Conservation (phyloP, 2,113 vertebrate species). For the Hippocampus abdominalis region DNA sequence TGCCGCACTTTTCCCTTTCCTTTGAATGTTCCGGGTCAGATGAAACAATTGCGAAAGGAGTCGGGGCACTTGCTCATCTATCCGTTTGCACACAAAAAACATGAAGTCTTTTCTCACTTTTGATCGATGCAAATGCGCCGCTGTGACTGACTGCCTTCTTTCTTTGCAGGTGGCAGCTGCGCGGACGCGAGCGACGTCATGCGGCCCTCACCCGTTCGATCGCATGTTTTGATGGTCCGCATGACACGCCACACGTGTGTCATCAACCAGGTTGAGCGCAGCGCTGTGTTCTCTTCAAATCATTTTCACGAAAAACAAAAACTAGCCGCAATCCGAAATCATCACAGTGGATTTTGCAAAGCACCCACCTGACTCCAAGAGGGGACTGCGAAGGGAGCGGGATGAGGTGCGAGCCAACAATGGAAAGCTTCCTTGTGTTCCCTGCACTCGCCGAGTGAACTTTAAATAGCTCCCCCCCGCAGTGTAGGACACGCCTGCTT, state of each 20-base stretch:
- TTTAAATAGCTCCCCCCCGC: slow-evolving; percentile 69
- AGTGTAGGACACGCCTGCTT: slow-evolving; percentile 47
- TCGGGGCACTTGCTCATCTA: not conserved
- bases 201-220: not conserved
- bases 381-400: not conserved
- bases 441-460: slow-evolving; percentile 35
- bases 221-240: not conserved
- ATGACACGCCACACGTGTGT: too few relatives aligned
- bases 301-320: not conserved
- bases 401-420: not conserved
- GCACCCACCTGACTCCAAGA: not conserved
- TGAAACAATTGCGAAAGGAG: not conserved
- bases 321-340: not conserved
- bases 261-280: too few relatives aligned
- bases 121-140: not conserved
- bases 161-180: not conserved
- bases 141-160: not conserved
- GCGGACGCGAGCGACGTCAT: not conserved
- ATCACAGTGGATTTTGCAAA: not conserved
- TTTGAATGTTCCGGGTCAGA: too few relatives aligned
- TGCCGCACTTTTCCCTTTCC: too few relatives aligned
- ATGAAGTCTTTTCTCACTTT: not conserved
- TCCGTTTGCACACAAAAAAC: not conserved
- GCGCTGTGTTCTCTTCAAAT: not conserved
- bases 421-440: slow-evolving; percentile 29